Base-by-base conservation (phyloP, 2,888 invertebrate species). In the Notodonta dromedarius region DNA sequence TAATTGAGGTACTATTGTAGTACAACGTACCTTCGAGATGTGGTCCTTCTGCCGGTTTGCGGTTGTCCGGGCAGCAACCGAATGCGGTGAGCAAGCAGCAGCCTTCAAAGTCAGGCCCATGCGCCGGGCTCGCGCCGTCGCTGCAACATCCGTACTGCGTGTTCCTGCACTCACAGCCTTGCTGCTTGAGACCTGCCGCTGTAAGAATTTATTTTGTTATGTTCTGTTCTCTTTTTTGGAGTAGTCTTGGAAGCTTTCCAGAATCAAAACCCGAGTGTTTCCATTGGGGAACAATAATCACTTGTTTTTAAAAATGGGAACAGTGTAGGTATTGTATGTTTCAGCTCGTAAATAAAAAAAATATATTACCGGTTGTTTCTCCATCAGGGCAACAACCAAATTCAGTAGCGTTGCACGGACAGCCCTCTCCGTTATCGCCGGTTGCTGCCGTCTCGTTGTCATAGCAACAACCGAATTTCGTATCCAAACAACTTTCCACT, bases 11-110 rank as follows among this genome's bases (percentile, higher is more conserved):
- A 35, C 35, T 42, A 42, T 4, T 9, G 42, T 11, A 11, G 11
- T 4, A 42, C 9, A 11, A 52, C 35, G 63, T 86, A 94, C 95
- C 96, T 90, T 96, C 95, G 44, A 94, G 89, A 78, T 96, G 94
- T 0, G 97, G 96, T 66, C 99, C 98, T 66, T 95, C 94, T 6
- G 98, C 98, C 2, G 96, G 94, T 53, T 95, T 95, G 75, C 96
- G 95, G 80, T 98, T 97, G 82, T 99, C 98, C 0, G 97, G 97
- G 77, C 99, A 99, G 87, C 99, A 99, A n/a, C 98, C 98, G 82
- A 94, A 96, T 5, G 94, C 89, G 4, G 95, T 93, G 39, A 94
- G 94, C 56, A 97, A 87, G 77, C 98, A 98, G 82, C 98, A 98
- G 0, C 98, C 99, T 86, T 98, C 97, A 53, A 94, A 90, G 73